A percentile compares a stretch with the other conserved stretches of the same genome.
Evolutionary conservation across 92 coral and sea anemone species (phyloP).

Genomic region (Porites lobata): DNA sequence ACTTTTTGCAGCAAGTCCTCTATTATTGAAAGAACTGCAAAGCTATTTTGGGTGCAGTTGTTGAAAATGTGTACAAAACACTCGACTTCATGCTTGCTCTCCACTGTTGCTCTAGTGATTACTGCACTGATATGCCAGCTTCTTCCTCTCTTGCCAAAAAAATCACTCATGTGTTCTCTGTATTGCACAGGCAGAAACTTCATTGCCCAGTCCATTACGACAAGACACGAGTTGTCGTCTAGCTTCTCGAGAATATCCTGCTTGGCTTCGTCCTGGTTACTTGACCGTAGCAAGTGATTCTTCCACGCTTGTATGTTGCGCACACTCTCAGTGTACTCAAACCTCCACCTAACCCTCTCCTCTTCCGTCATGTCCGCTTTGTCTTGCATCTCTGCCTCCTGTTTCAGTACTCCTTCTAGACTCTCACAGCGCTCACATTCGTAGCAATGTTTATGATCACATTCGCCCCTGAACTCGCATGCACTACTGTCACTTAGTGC

Average conservation of each 20-base stretch:
- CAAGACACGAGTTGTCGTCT: slow-evolving; percentile 46
- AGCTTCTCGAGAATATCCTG: slow-evolving; percentile 52
- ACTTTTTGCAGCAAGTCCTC: too few relatives aligned
- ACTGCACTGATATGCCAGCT: slow-evolving; percentile 68
- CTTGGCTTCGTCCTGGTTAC: slow-evolving; percentile 62
- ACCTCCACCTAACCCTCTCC: slow-evolving; percentile 44
- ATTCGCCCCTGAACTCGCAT: too few relatives aligned
- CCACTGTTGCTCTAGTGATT: slow-evolving; percentile 40
- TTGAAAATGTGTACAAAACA: too few relatives aligned
- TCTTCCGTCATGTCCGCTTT: too few relatives aligned
- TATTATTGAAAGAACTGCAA: too few relatives aligned
- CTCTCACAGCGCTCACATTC: too few relatives aligned
- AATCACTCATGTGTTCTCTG: slow-evolving; percentile 56
- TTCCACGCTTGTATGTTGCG: slow-evolving; percentile 38
- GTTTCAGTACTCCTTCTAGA: too few relatives aligned
- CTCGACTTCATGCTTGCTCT: too few relatives aligned
- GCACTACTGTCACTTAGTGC: too few relatives aligned
- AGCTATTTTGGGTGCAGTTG: too few relatives aligned
- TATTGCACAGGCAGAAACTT: slow-evolving; percentile 45
- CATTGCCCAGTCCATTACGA: slow-evolving; percentile 56
- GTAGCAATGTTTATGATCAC: too few relatives aligned
- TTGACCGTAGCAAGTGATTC: slow-evolving; percentile 53
- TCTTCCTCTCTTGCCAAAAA: slow-evolving; percentile 53
- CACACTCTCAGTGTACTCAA: slow-evolving; percentile 52
- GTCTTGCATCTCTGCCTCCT: too few relatives aligned